phyloP scores from a whole-genome alignment of 2,797 vertebrate genomes.

The Sphenopsis melanotis region DNA sequence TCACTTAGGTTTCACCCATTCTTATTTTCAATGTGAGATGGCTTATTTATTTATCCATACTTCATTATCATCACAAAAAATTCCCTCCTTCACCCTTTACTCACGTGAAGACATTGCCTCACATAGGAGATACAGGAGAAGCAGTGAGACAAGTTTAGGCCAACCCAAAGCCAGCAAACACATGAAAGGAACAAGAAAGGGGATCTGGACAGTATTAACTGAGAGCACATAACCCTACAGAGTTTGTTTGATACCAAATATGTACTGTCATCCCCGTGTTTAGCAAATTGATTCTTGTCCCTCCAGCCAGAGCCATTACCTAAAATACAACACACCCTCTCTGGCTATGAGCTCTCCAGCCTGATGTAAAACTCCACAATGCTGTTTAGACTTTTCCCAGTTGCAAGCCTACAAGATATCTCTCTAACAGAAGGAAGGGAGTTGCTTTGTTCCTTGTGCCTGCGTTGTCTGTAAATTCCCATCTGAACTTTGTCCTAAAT shows the following conservation, averaged over 20 bases:
- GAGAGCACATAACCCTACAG: background rate
- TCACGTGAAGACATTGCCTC: background rate
- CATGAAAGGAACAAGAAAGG: background rate
- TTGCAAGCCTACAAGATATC: background rate
- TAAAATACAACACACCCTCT: background rate
- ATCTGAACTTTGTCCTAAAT: background rate
- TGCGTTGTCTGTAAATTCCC: background rate
- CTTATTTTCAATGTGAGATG: background rate
- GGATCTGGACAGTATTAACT: background rate
- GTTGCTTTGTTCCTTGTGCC: background rate
- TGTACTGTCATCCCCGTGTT: background rate
- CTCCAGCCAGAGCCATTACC: background rate
- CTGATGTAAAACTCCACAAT: background rate
- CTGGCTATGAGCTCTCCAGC: background rate
- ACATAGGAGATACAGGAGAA: background rate
- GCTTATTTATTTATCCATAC: background rate
- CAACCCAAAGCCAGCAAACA: background rate
- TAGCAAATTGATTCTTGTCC: background rate
- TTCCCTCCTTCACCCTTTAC: background rate
- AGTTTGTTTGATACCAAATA: background rate
- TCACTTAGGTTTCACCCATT: background rate
- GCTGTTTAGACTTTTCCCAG: background rate
- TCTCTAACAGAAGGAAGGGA: background rate
- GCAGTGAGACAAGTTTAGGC: background rate
- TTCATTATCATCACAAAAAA: background rate